Percentiles rank a stretch among this genome's conserved stretches.
phyloP scores from a whole-genome alignment of 2,888 invertebrate species.

The Drosophila austrosaltans region DNA sequence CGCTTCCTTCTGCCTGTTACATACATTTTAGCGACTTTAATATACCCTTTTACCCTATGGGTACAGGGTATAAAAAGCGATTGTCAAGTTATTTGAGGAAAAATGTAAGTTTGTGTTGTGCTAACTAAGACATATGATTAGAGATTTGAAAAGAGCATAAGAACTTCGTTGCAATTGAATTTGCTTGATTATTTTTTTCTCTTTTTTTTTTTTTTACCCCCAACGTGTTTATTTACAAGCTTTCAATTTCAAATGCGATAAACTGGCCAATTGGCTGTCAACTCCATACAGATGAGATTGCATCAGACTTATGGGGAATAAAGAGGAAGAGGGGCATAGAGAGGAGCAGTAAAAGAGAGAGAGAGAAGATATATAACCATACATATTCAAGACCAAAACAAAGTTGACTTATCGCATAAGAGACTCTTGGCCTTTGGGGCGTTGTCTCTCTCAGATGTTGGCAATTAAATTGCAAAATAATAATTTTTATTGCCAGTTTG shows the following conservation, averaged over 20 bases:
- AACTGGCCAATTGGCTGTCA: constrained; percentile 44
- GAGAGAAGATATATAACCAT: constrained; percentile 32
- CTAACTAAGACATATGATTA: background rate
- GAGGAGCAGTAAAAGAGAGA: background rate
- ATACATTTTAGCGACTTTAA: too few relatives aligned
- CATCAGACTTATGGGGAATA: constrained; percentile 46
- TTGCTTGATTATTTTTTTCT: constrained; percentile 50
- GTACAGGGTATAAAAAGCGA: too few relatives aligned
- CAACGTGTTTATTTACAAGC: constrained; percentile 59
- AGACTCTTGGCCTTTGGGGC: constrained; percentile 57
- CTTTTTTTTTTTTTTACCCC: constrained; percentile 60
- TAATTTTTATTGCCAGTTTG: constrained; percentile 65
- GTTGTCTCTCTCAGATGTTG: constrained; percentile 37
- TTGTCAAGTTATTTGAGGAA: too few relatives aligned
- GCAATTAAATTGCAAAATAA: constrained; percentile 77
- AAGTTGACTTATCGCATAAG: constrained; percentile 56
- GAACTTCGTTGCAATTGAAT: constrained; percentile 41
- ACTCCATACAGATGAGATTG: constrained; percentile 53
- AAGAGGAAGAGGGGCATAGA: background rate
- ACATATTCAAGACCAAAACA: constrained; percentile 74
- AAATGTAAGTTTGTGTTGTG: too few relatives aligned
- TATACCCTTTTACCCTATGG: too few relatives aligned
- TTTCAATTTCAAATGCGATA: constrained; percentile 73
- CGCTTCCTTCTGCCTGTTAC: too few relatives aligned
- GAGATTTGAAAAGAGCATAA: background rate